These are phyloP conservation scores for Malaclemys terrapin DNA, from an alignment of 2,113 vertebrate species.

Conservation along the genomic window DNA sequence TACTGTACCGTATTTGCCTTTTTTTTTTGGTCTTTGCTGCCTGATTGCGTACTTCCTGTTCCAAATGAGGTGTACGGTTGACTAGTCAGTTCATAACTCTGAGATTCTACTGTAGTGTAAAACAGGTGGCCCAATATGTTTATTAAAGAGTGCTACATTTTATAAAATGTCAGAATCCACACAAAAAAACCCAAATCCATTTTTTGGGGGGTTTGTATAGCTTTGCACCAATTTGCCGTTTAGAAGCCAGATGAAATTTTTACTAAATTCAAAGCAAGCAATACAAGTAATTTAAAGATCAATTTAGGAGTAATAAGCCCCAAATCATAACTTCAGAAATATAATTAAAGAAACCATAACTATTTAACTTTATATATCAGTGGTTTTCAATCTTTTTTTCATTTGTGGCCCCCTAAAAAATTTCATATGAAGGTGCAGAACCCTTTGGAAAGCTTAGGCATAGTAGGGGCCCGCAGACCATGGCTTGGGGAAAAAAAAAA, in stretches of 20 bases:
- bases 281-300: slow-evolving; percentile 1
- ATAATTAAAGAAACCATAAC: not conserved
- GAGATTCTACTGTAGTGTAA: not conserved
- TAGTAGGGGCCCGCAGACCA: not conserved
- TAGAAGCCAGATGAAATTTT: not conserved
- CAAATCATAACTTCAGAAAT: not conserved
- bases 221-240: not conserved
- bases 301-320: not conserved
- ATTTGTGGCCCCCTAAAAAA: not conserved
- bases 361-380: not conserved
- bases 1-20: too few species aligned
- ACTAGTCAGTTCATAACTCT: too few species aligned
- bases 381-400: not conserved
- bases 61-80: too few species aligned
- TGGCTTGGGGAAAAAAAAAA: not conserved
- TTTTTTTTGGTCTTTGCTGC: too few species aligned
- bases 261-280: slow-evolving; percentile 6
- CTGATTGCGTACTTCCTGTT: too few species aligned
- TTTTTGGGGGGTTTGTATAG: not conserved
- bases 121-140: not conserved
- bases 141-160: not conserved
- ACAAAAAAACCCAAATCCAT: not conserved
- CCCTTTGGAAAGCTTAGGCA: not conserved
- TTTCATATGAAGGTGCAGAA: not conserved
- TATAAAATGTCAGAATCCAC: not conserved